Percentiles rank a stretch among this genome's conserved stretches.
These are phyloP conservation scores for Rhyzopertha dominica DNA, from an alignment of 1,140 invertebrate species.

Conservation along the genomic window DNA sequence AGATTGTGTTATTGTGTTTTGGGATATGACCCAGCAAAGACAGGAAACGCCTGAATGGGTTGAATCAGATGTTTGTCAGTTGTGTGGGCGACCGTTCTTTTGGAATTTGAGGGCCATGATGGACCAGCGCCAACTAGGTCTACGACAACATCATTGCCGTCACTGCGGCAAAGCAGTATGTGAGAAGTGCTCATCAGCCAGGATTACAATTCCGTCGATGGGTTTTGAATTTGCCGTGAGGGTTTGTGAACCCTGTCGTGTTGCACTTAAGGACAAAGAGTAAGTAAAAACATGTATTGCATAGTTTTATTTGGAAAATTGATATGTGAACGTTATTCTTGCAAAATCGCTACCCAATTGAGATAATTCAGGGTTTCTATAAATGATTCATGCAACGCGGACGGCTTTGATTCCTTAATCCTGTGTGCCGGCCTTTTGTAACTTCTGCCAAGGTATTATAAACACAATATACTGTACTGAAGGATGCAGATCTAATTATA, in stretches of 20 bases:
- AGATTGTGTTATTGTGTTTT: slow-evolving; percentile 88
- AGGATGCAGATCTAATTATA: no score
- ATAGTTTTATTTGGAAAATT: slow-evolving; percentile 6
- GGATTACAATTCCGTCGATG: slow-evolving; percentile 87
- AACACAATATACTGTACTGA: no score
- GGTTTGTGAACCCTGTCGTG: slow-evolving; percentile 89
- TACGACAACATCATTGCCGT: slow-evolving; percentile 86
- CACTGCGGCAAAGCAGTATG: slow-evolving; percentile 92
- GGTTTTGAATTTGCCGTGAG: slow-evolving; percentile 97
- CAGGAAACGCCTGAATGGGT: slow-evolving; percentile 93
- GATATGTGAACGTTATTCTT: no score
- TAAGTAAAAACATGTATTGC: slow-evolving; percentile 48
- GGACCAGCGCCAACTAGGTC: slow-evolving; percentile 88
- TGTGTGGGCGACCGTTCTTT: slow-evolving; percentile 92
- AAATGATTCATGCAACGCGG: no score
- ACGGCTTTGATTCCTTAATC: no score
- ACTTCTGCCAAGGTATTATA: no score
- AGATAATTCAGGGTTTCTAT: no score
- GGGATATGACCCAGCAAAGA: slow-evolving; percentile 81
- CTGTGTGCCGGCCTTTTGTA: no score
- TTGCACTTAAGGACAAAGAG: slow-evolving; percentile 79
- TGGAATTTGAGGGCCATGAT: slow-evolving; percentile 99
- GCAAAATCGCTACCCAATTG: no score
- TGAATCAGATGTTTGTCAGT: slow-evolving; percentile 89
- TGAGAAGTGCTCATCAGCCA: slow-evolving; percentile 83